Evolutionary conservation across 2,113 vertebrate species (phyloP), one percentile per base, ranked within the genome.

Genomic region (Siniperca knerii): DNA sequence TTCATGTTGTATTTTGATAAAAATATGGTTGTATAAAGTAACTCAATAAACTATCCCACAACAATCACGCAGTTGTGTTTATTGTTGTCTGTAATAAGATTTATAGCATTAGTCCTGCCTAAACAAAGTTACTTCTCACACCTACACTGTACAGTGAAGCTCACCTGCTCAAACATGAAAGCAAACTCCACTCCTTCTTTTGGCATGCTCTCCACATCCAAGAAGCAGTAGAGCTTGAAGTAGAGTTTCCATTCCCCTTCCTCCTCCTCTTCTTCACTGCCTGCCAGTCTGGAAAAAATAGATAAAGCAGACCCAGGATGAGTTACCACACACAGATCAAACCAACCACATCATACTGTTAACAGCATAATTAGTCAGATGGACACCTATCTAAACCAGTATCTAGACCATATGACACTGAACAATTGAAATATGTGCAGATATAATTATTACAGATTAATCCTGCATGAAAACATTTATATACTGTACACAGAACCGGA

Each of bases 131-230:
- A 23, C 35, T 12, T 37, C 60, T 37, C 35, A 42, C 0, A 23
- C 37, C 29, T 29, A 29, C 29, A 29, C 29, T n/a, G 21, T n/a
- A 9, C 37, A 7, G 64, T 6, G 12, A 66, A 6, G 23, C 64
- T 55, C 44, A 81, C 97, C 96, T 98, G 97, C 87, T 98, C 97
- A 94, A 98, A 98, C 97, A 98, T 98, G 92, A 98, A 98, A 7
- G 97, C 97, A 94, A 98, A 98, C 89, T 98, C 97, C 75, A 98
- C 96, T 0, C 97, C 97, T 72, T 98, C 97, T 89, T 96, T 97
- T 44, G 97, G 96, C 95, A 98, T 97, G 68, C 97, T 97, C 93
- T 97, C 97, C 74, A 98, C 95, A 89, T 98, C 97, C 78, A 98
- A 91, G 91, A 98, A 98, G 84, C 97, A 98, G 91, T 98, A 98